Base-by-base conservation (phyloP, 2,113 vertebrate species). In the Tragelaphus buxtoni region DNA sequence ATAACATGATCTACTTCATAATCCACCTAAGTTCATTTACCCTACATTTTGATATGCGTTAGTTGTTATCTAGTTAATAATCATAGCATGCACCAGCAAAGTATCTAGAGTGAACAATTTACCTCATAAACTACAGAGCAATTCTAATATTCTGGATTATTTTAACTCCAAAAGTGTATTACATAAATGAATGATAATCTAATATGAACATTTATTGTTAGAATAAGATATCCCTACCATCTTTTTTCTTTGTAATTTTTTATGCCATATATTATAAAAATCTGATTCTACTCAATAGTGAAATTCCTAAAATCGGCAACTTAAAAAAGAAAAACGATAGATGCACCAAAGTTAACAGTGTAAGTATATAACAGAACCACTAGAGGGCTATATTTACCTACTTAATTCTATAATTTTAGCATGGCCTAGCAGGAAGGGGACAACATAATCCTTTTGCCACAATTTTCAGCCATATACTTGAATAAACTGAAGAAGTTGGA, bases 341-440 rank as follows among this genome's bases (percentile, higher is more conserved):
- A 77, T 11, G 35, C 32, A 90, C 20, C 76, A 3, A 74, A 61
- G 16, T 82, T 82, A 77, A 69, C 55, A 86, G n/a, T 89, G 30
- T 28, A 87, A 55, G 80, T 30, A 63, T 51, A 3, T 0, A 74
- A 56, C 2, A 92, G 42, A 96, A 88, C 89, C 96, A 94, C 95
- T 94, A 95, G 96, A 94, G 94, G 95, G 97, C 96, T 82, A 1
- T 45, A 89, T 42, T 26, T 87, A 51, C 55, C 74, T 55, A 88
- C 20, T 83, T 42, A 77, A 18, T 28, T 83, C 77, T 55, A 91
- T 55, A 61, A 72, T 45, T 24, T 60, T 42, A 77, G 28, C 79
- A 22, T 5, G 6, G 69, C 55, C 9, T 1, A 72, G 55, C 28
- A 96, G 12, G 17, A 94, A 82, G 24, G 14, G 32, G 39, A 60